Conservation (phyloP, 2,113 vertebrate species). For the Passerina amoena region DNA sequence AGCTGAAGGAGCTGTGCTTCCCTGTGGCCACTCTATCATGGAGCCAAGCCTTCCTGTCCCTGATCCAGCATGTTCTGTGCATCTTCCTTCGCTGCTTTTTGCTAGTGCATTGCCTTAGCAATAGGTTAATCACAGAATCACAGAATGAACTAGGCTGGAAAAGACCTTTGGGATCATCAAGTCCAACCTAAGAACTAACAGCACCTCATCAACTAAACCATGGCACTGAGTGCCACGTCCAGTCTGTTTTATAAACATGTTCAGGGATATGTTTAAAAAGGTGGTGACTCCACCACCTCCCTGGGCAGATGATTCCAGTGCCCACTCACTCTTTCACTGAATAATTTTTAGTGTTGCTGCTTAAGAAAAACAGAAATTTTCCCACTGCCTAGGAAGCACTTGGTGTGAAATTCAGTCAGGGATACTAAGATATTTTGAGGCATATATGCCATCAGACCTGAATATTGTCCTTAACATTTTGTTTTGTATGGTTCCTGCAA, state of each 20-base stretch:
- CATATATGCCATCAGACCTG: not conserved
- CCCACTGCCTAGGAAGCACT: not conserved
- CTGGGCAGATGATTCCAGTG: not conserved
- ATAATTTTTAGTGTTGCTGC: not conserved
- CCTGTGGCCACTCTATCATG: fast-evolving
- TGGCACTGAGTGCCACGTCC: not conserved
- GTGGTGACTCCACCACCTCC: not conserved
- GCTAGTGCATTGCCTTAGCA: not conserved
- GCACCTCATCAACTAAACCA: not conserved
- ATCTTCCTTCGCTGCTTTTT: not conserved
- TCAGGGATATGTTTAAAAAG: no score
- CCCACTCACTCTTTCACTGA: not conserved
- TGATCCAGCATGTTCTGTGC: not conserved
- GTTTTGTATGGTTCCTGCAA: fast-evolving
- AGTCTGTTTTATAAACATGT: fast-evolving
- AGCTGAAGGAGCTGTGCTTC: not conserved
- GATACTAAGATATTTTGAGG: not conserved
- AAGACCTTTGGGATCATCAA: not conserved
- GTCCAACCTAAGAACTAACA: not conserved
- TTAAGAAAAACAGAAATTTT: not conserved
- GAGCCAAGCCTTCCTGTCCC: not conserved
- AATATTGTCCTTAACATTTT: not conserved
- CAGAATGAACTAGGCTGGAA: not conserved
- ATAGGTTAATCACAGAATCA: not conserved
- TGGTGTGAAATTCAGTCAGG: not conserved